Base-by-base conservation (phyloP, 2,797 vertebrate genomes). In the Myotis myotis region DNA sequence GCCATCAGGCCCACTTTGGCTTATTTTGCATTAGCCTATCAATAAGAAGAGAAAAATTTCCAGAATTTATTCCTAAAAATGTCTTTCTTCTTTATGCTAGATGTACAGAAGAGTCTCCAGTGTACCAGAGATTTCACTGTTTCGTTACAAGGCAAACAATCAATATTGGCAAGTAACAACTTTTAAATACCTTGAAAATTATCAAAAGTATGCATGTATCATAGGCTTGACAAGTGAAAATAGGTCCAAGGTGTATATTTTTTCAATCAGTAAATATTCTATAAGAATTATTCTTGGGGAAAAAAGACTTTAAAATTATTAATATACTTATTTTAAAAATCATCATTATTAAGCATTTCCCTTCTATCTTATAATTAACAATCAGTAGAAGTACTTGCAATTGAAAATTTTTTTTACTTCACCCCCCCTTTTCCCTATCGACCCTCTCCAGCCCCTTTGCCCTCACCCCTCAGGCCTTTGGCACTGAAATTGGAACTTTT, bases 41-140 rank as follows among this genome's bases (percentile, higher is more conserved):
- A 71, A n/a, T 44, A 76, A 94, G 53, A 85, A 94, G 84, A 49
- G 30, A 94, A 87, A 91, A 75, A 1, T 33, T 81, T 72, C 12
- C 62, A 74, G 25, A 87, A 87, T 60, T 87, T 64, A 89, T 33
- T 90, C 15, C 68, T 88, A 9, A 49, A 93, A 78, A 51, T 41
- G 2, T 70, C 20, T 88, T 38, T 8, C 10, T 47, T 36, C 49
- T 80, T 87, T 70, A 38, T n/a, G 17, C 57, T 64, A 15, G 8
- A 60, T 83, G 6, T 51, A 8, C 87, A 22, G 57, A 51, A 82
- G 44, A 68, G 90, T 95, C 44, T 71, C 23, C 20, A 47, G 8
- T 23, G 4, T 33, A 64, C 3, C n/a, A 38, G 10, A 38, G 8
- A 68, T 53, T 71, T 51, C 11, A 72, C 6, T 91, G 19, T 72